Percentiles rank a stretch among this genome's conserved stretches.
Conservation (phyloP, 1,140 invertebrate species). For the Andrena cerasifolii region DNA sequence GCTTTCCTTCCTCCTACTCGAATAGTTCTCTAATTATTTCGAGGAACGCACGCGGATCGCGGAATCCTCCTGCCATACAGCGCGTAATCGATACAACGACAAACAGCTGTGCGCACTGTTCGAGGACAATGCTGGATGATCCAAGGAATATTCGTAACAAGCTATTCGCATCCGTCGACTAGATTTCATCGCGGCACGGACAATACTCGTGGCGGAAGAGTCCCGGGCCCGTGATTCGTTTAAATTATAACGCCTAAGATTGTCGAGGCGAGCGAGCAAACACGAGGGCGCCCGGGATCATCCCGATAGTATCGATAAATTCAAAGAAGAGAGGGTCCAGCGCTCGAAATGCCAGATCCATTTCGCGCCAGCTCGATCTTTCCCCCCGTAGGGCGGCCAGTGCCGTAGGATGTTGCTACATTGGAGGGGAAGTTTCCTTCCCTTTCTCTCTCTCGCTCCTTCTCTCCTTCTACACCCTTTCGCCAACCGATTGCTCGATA, state of each 20-base stretch:
- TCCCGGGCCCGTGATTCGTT: slow-evolving; percentile 47
- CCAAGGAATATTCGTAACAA: background rate
- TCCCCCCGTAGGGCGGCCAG: slow-evolving; percentile 45
- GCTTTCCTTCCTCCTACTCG: too few species aligned
- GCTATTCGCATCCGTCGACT: background rate
- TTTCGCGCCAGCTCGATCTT: slow-evolving; percentile 66
- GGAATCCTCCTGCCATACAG: too few species aligned
- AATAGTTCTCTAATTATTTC: too few species aligned
- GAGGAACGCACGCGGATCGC: too few species aligned
- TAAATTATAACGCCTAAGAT: slow-evolving; percentile 54
- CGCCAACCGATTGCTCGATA: slow-evolving; percentile 31
- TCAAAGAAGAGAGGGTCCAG: slow-evolving; percentile 45
- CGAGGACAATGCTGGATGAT: background rate
- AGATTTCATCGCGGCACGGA: background rate
- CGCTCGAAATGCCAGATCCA: slow-evolving; percentile 65
- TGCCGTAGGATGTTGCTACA: slow-evolving; percentile 38
- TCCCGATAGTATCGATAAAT: slow-evolving; percentile 61
- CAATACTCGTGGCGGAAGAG: slow-evolving; percentile 10
- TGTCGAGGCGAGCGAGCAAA: slow-evolving; percentile 41
- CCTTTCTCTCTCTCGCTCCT: background rate
- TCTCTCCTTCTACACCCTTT: background rate
- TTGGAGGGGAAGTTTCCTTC: slow-evolving; percentile 29
- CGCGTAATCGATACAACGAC: background rate
- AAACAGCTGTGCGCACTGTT: background rate
- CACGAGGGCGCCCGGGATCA: slow-evolving; percentile 50